These are phyloP conservation scores for Pseudopipra pipra DNA, from an alignment of 2,113 vertebrate genomes.

Conservation along the genomic window DNA sequence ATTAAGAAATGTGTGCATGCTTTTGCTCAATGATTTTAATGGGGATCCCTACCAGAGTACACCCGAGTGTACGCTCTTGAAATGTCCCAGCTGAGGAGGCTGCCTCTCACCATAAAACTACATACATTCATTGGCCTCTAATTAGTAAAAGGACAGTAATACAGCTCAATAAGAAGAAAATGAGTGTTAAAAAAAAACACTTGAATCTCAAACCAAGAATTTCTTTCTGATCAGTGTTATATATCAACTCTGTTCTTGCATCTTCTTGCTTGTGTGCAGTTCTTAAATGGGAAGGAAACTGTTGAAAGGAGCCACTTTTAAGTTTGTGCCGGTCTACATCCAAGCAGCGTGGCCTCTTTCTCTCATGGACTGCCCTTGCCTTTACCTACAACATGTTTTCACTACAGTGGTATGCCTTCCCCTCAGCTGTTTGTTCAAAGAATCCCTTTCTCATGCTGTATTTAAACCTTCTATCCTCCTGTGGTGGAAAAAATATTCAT, in stretches of 20 bases:
- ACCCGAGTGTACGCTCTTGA: neutral
- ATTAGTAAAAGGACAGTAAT: neutral
- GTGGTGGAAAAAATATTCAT: neutral
- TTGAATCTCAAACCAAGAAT: neutral
- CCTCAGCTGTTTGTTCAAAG: neutral
- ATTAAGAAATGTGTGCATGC: constrained; percentile 22
- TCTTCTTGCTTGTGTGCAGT: neutral
- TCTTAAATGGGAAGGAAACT: neutral
- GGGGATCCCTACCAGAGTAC: neutral
- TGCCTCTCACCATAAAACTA: neutral
- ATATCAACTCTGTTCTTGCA: neutral
- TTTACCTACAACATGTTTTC: neutral
- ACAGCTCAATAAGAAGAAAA: neutral
- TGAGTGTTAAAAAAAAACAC: neutral
- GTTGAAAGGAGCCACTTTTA: neutral
- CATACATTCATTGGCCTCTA: neutral
- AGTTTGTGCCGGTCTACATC: neutral
- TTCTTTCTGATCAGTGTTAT: neutral
- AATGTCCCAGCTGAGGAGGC: neutral
- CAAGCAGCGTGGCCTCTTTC: neutral
- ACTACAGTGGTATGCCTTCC: neutral
- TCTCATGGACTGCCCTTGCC: neutral
- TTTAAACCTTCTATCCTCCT: neutral
- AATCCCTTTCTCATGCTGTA: neutral
- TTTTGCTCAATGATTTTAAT: constrained; percentile 43